Percentiles rank a stretch among this genome's conserved stretches.
Evolutionary conservation across 2,113 vertebrate genomes (phyloP).

Genomic region (Speoplatyrhinus poulsoni): DNA sequence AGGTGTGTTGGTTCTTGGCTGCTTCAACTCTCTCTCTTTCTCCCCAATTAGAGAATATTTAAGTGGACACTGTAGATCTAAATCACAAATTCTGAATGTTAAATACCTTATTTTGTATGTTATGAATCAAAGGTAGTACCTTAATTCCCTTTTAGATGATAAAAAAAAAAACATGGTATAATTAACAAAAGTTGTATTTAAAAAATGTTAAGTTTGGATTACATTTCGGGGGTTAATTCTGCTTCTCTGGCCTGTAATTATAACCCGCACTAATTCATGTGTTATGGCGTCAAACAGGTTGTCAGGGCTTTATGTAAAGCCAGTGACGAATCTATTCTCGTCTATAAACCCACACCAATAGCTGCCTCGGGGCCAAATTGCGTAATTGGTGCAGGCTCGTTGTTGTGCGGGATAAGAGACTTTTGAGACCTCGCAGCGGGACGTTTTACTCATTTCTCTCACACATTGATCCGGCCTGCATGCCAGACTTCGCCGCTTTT

Average conservation of each 20-base stretch:
- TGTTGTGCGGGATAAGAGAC: conserved; percentile 65
- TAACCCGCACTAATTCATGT: neutral
- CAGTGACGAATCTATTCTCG: conserved; percentile 27
- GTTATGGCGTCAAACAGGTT: neutral
- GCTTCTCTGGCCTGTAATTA: too few species aligned
- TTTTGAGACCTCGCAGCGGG: conserved; percentile 66
- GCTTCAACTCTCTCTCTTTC: too few species aligned
- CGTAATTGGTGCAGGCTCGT: conserved; percentile 63
- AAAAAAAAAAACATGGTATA: too few species aligned
- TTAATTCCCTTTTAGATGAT: too few species aligned
- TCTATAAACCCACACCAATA: conserved; percentile 28
- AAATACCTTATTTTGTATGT: too few species aligned
- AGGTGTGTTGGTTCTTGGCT: too few species aligned
- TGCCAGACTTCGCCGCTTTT: conserved; percentile 15
- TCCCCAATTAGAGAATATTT: too few species aligned
- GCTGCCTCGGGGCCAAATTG: conserved; percentile 35
- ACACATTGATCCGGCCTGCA: conserved; percentile 30
- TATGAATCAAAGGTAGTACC: too few species aligned
- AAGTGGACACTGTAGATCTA: too few species aligned
- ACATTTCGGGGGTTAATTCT: neutral
- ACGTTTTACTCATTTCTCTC: conserved; percentile 56
- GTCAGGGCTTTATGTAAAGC: conserved; percentile 7
- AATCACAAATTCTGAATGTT: too few species aligned
- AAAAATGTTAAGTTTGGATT: neutral
- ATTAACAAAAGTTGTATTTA: too few species aligned